phyloP scores from a whole-genome alignment of 2,797 vertebrate species.

The Fratercula arctica region DNA sequence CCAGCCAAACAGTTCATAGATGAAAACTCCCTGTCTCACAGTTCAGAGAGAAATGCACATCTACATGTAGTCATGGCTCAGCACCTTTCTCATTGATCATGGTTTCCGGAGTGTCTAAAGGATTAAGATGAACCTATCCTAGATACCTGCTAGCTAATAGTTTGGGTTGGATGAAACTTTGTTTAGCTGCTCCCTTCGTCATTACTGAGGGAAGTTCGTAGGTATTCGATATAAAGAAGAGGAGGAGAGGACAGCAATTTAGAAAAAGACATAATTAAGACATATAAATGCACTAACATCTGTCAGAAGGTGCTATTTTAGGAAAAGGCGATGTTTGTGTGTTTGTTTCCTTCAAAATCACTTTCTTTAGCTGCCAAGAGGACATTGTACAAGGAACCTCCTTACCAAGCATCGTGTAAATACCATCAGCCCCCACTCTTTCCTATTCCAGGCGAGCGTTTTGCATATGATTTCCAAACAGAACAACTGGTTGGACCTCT shows the following conservation, averaged over 20 bases:
- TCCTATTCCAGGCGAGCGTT: neutral
- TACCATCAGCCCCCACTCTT: neutral
- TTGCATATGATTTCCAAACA: neutral
- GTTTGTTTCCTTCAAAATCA: constrained; percentile 4
- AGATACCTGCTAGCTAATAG: neutral
- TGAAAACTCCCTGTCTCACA: neutral
- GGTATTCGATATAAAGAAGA: neutral
- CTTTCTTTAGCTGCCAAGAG: constrained; percentile 27
- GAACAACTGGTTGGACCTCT: neutral
- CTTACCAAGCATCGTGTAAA: neutral
- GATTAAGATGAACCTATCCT: neutral
- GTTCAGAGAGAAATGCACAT: neutral
- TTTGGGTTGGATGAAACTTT: neutral
- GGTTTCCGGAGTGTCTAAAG: neutral
- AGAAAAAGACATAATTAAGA: neutral
- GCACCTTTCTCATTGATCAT: neutral
- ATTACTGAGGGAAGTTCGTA: neutral
- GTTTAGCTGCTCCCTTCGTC: neutral
- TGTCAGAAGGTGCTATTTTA: neutral
- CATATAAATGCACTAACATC: neutral
- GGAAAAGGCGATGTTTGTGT: constrained; percentile 21
- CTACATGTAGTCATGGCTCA: neutral
- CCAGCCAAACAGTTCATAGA: neutral
- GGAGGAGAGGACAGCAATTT: neutral
- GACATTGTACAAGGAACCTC: neutral